A percentile compares a stretch with the other conserved stretches of the same genome.
Conservation (phyloP, 2,113 vertebrate genomes). For the Axis porcinus region DNA sequence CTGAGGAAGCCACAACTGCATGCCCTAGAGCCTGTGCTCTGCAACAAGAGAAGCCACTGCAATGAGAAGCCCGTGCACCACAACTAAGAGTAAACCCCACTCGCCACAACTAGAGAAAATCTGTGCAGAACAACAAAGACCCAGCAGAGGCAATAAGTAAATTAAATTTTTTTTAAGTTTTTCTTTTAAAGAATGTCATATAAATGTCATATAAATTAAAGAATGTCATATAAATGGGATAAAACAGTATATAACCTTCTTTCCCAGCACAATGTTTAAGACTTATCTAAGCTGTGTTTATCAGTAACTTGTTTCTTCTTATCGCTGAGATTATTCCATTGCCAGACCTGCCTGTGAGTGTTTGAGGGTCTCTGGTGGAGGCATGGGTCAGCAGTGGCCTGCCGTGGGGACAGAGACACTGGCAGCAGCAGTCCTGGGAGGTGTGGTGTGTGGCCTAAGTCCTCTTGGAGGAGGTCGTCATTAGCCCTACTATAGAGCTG, state of each 20-base stretch:
- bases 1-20: neutral
- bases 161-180: neutral
- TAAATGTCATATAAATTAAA: neutral
- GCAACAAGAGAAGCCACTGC: neutral
- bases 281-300: neutral
- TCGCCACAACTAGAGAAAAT: neutral
- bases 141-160: neutral
- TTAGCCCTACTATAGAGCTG: neutral
- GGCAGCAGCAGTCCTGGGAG: neutral
- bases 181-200: neutral
- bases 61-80: fast-evolving
- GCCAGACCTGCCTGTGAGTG: neutral
- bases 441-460: neutral
- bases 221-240: neutral
- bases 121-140: neutral
- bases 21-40: neutral
- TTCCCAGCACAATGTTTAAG: neutral
- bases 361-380: neutral
- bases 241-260: neutral
- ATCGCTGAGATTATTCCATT: neutral
- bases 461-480: neutral
- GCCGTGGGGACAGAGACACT: neutral
- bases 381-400: neutral
- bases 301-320: neutral
- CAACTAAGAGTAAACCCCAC: neutral